phyloP scores from a whole-genome alignment of 2,797 vertebrate species.

The Tapera naevia region DNA sequence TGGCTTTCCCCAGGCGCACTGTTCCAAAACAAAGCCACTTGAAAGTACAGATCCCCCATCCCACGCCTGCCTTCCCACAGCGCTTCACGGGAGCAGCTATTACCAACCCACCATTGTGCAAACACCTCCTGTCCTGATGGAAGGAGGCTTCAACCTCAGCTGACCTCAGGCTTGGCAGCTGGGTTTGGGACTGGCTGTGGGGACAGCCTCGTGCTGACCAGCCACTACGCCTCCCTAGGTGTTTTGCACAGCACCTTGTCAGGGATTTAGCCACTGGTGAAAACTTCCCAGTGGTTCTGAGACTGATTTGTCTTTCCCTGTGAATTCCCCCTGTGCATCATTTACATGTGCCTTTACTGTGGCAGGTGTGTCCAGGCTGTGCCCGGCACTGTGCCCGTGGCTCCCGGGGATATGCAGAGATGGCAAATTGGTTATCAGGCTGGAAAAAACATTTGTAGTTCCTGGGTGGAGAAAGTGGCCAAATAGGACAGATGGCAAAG shows the following conservation, averaged over 20 bases:
- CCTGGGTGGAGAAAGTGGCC: not conserved
- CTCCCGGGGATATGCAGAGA: accelerated
- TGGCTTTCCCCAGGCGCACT: accelerated
- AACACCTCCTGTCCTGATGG: not conserved
- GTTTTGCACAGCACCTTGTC: not conserved
- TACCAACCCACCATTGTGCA: not conserved
- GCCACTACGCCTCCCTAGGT: accelerated
- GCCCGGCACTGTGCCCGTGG: accelerated
- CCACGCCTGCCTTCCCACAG: accelerated
- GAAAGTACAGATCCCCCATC: accelerated
- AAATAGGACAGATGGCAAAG: accelerated
- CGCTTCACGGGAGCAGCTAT: accelerated
- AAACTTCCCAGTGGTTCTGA: accelerated
- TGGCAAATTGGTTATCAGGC: accelerated
- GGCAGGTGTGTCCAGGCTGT: accelerated
- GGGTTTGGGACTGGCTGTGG: not conserved
- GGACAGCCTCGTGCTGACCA: not conserved
- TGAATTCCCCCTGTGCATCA: not conserved
- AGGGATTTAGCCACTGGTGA: not conserved
- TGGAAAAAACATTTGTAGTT: not conserved
- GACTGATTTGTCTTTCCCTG: not conserved
- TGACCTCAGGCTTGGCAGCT: not conserved
- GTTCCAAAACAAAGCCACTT: accelerated
- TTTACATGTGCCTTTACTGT: accelerated
- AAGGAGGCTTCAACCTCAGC: not conserved